Base-by-base conservation (phyloP, 2,888 invertebrate genomes). In the Neoscelio sp. region DNA sequence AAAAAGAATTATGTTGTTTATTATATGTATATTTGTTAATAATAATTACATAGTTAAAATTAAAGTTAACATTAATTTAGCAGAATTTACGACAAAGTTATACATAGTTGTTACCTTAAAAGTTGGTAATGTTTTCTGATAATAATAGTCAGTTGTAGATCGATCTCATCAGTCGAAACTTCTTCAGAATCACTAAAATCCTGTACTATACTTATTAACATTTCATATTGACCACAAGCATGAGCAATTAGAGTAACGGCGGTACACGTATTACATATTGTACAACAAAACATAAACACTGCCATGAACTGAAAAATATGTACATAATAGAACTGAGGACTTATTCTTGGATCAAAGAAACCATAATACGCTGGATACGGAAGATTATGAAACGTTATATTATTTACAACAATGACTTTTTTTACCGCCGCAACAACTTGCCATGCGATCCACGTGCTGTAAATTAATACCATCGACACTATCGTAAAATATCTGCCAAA, bases 41-140 rank as follows among this genome's bases (percentile, higher is more conserved):
- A n/a, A n/a, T n/a, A n/a, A n/a, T n/a, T n/a, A n/a, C n/a, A n/a
- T n/a, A n/a, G n/a, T n/a, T n/a, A n/a, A n/a, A n/a, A n/a, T n/a
- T n/a, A n/a, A n/a, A n/a, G n/a, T n/a, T n/a, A n/a, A n/a, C n/a
- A n/a, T n/a, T n/a, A n/a, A n/a, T n/a, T n/a, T n/a, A n/a, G n/a
- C n/a, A n/a, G n/a, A n/a, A n/a, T n/a, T n/a, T n/a, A n/a, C n/a
- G n/a, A n/a, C n/a, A n/a, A n/a, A n/a, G n/a, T n/a, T n/a, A n/a
- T n/a, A n/a, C n/a, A n/a, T n/a, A n/a, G n/a, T n/a, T n/a, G n/a
- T 60, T 28, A 44, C 58, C 44, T 60, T 7, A 60, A 30, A 7
- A 60, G 44, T n/a, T 44, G 17, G n/a, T 44, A 60, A 30, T 60
- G 58, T 28, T 58, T 58, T 4, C 17, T 58, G 17, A 58, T 42